Conservation (phyloP, 2,888 invertebrate species). For the Pammene fasciana region DNA sequence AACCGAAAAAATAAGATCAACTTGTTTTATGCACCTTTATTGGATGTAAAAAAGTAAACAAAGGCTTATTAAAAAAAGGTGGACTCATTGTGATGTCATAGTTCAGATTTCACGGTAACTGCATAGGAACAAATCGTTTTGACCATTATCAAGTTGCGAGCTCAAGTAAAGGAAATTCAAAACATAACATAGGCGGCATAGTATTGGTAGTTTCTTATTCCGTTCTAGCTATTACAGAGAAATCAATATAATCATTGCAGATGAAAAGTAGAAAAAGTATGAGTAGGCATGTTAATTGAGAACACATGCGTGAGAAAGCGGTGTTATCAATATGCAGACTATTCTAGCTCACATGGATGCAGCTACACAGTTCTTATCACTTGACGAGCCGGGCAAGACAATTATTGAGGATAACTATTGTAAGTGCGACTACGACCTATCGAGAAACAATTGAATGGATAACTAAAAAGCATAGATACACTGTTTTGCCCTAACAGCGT, state of each 20-base stretch:
- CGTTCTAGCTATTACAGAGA: conserved; percentile 29
- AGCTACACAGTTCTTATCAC: conserved; percentile 16
- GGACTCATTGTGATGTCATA: too few relatives aligned
- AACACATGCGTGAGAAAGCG: conserved; percentile 41
- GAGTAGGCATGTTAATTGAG: conserved; percentile 40
- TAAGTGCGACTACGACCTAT: neutral
- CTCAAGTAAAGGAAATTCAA: too few relatives aligned
- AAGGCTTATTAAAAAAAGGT: too few relatives aligned
- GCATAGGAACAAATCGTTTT: too few relatives aligned
- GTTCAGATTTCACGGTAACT: neutral
- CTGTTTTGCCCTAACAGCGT: too few relatives aligned
- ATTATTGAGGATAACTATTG: neutral
- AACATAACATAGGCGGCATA: conserved; percentile 3
- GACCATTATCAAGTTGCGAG: too few relatives aligned
- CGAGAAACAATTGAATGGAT: too few relatives aligned
- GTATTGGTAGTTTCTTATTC: conserved; percentile 3
- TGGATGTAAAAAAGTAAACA: too few relatives aligned
- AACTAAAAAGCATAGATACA: neutral
- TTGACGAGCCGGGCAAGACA: neutral
- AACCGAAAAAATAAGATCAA: too few relatives aligned
- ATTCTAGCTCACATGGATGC: conserved; percentile 37
- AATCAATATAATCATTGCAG: conserved; percentile 35
- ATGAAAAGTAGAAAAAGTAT: conserved; percentile 29
- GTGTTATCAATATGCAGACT: conserved; percentile 37
- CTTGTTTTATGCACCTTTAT: too few relatives aligned